Evolutionary conservation across 2,113 vertebrate genomes (phyloP), one percentile per base, ranked within the genome.

Genomic region (Delphinus delphis): DNA sequence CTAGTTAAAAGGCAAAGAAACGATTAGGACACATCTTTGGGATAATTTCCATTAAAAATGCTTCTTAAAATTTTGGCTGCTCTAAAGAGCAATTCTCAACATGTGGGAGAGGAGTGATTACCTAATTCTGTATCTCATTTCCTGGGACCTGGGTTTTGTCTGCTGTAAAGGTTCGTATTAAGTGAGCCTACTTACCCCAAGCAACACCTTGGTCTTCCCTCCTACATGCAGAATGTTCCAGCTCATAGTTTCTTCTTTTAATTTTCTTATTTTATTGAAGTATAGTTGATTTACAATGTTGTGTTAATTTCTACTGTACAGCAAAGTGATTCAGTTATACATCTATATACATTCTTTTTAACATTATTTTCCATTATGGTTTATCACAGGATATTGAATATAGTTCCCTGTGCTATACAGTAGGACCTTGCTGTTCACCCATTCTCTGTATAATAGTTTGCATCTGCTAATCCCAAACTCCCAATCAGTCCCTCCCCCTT

Each of bases 1-100:
- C 38, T 50, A 67, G 81, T 85, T 95, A 77, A 97, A 97, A 96
- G 90, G 82, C 81, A 95, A 81, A 92, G 55, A 82, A 86, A 85
- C 95, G 47, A 89, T 95, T 93, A 93, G 20, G 33, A 50, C 28
- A 63, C 21, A 68, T 70, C 81, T 93, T 93, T 5, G 60, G 86
- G 88, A 71, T 88, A 76, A 77, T 89, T 95, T 94, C 50, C 60
- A 88, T 81, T 93, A 67, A 84, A 96, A 94, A 63, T 18, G 11
- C 25, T 81, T 88, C 41, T 94, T 95, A 31, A 92, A 93, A 93
- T 62, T 47, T 6, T 67, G 44, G 21, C 33, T 47, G 15, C 70
- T 93, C 81, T 90, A 67, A 77, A 87, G 41, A 92, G 36, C 23
- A 58, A 65, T 60, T 87, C 38, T 88, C 67, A 81, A 38, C 41